Conservation (phyloP, 35 echinoderm and acorn worm genomes). For the Diadema setosum region DNA sequence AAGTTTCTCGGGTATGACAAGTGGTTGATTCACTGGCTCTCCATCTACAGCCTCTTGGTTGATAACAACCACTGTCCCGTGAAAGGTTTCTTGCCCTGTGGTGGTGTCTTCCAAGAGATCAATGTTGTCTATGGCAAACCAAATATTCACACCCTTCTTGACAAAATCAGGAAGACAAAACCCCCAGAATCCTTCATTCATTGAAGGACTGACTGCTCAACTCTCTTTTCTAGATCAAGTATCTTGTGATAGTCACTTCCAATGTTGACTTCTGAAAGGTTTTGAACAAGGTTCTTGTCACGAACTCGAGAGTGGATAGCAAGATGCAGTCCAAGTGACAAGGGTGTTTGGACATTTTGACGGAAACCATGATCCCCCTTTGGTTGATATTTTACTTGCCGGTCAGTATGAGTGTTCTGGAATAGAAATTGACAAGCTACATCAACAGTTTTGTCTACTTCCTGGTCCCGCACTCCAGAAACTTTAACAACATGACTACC, state of each 20-base stretch:
- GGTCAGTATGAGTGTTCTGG: constrained; percentile 28
- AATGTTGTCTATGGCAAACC: constrained; percentile 57
- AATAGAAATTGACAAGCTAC: constrained; percentile 35
- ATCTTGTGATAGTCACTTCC: constrained; percentile 42
- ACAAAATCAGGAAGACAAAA: constrained; percentile 32
- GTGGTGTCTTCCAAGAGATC: constrained; percentile 29
- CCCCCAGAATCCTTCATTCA: constrained; percentile 8
- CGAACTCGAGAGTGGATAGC: constrained; percentile 48
- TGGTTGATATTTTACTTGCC: constrained; percentile 28
- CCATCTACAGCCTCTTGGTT: constrained; percentile 34
- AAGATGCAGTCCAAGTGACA: constrained; percentile 23
- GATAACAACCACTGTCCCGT: constrained; percentile 39
- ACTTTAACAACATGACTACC: background rate
- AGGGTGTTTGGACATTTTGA: constrained; percentile 12
- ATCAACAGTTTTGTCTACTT: constrained; percentile 43
- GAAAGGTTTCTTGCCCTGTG: constrained; percentile 23
- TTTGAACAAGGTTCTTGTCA: constrained; percentile 41
- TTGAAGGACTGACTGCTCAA: constrained; percentile 15
- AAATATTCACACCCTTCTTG: constrained; percentile 39
- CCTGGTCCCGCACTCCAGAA: background rate
- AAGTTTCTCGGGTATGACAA: constrained; percentile 21
- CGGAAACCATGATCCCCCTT: background rate
- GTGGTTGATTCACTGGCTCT: constrained; percentile 24
- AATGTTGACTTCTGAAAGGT: constrained; percentile 41
- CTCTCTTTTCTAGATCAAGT: background rate